Conservation (phyloP, 2,113 vertebrate genomes). For the Ceyx margarethae region DNA sequence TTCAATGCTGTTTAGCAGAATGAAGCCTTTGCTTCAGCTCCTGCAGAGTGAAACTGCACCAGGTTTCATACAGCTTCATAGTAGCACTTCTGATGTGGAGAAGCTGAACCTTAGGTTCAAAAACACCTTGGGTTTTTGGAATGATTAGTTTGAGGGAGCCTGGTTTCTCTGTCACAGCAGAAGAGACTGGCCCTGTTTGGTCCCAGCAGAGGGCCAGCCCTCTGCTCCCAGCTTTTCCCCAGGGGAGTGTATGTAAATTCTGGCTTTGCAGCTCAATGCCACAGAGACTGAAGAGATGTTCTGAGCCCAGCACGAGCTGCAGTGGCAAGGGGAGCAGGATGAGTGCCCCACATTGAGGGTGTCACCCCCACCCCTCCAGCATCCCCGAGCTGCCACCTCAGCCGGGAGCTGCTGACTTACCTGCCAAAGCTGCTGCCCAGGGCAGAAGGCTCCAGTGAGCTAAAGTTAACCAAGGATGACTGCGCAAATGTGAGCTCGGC, state of each 20-base stretch:
- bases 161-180: background rate
- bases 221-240: background rate
- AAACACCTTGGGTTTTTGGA: background rate
- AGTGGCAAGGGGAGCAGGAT: accelerated
- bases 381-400: accelerated
- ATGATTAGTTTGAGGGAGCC: background rate
- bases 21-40: background rate
- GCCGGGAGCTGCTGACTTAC: background rate
- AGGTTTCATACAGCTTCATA: background rate
- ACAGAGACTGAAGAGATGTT: background rate
- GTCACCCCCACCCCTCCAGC: accelerated
- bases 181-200: background rate
- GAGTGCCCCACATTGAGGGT: background rate
- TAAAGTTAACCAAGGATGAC: conserved; percentile 63
- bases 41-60: background rate
- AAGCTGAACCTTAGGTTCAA: background rate
- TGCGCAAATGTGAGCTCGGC: conserved; percentile 49
- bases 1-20: background rate
- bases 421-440: background rate
- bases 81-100: background rate
- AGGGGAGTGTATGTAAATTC: background rate
- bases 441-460: background rate
- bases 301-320: background rate
- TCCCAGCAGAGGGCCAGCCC: background rate
- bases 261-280: background rate